These are phyloP conservation scores for Halcyon senegalensis DNA, from an alignment of 2,113 vertebrate genomes.

Conservation along the genomic window DNA sequence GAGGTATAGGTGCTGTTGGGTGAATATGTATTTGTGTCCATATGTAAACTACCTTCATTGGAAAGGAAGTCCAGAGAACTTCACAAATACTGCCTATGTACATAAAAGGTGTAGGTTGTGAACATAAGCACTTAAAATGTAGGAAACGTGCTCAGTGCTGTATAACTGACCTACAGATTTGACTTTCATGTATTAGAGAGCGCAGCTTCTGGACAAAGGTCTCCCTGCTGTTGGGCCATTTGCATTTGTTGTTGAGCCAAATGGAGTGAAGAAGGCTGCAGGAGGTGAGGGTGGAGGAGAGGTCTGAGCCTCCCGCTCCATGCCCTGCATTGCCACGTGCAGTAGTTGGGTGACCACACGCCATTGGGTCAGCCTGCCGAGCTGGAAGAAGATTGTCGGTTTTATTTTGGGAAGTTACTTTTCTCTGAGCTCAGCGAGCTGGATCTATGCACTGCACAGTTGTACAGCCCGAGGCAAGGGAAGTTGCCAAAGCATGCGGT, in stretches of 20 bases:
- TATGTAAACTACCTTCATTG: background rate
- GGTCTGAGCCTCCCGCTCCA: background rate
- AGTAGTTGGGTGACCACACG: background rate
- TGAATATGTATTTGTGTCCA: background rate
- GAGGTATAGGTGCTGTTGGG: background rate
- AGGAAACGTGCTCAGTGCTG: background rate
- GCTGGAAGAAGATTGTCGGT: background rate
- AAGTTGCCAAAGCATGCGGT: background rate
- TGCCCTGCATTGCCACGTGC: background rate
- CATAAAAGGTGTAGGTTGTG: background rate
- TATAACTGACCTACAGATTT: background rate
- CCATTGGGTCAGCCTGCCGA: background rate
- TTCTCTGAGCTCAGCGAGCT: background rate
- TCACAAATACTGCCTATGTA: background rate
- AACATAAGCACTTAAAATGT: background rate
- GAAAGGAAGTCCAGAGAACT: background rate
- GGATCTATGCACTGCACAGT: background rate
- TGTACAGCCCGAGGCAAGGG: background rate
- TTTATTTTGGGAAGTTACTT: background rate
- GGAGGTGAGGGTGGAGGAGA: fast-evolving
- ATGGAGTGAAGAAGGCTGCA: background rate
- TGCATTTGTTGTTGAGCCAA: background rate
- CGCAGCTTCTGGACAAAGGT: background rate
- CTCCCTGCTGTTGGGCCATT: background rate
- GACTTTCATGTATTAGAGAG: background rate